These are phyloP conservation scores for Tetrapedia diversipes DNA, from an alignment of 2,888 invertebrate species.

Conservation along the genomic window DNA sequence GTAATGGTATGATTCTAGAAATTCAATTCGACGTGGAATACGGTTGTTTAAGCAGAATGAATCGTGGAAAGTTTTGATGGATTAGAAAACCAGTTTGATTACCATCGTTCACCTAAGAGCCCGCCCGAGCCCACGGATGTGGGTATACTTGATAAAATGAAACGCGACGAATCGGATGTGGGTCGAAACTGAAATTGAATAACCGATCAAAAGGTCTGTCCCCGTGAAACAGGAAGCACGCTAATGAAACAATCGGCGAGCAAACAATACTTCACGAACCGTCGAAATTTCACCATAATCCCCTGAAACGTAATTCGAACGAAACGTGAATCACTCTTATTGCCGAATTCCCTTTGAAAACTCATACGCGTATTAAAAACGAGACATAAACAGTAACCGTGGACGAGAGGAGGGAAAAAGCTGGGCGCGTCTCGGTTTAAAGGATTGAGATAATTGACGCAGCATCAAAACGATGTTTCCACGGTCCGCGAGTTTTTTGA, in stretches of 20 bases:
- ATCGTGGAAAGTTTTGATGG: not conserved
- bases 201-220: not conserved
- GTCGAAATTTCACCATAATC: slow-evolving; percentile 6
- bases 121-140: not conserved
- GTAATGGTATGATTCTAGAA: no score
- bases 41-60: not conserved
- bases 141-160: not conserved
- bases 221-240: not conserved
- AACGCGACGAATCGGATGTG: slow-evolving; percentile 23
- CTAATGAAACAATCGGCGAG: no score
- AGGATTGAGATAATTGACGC: slow-evolving; percentile 45
- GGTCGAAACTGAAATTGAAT: not conserved
- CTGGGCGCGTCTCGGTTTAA: slow-evolving; percentile 17
- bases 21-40: no score
- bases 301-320: not conserved
- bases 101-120: not conserved
- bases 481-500: slow-evolving; percentile 47
- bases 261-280: not conserved
- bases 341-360: not conserved
- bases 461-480: slow-evolving; percentile 40
- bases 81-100: slow-evolving; percentile 13
- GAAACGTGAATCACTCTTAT: not conserved
- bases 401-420: not conserved
- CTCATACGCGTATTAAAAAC: not conserved
- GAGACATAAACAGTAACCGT: not conserved